Conservation (phyloP, 1,140 invertebrate species). For the Wasmannia auropunctata region DNA sequence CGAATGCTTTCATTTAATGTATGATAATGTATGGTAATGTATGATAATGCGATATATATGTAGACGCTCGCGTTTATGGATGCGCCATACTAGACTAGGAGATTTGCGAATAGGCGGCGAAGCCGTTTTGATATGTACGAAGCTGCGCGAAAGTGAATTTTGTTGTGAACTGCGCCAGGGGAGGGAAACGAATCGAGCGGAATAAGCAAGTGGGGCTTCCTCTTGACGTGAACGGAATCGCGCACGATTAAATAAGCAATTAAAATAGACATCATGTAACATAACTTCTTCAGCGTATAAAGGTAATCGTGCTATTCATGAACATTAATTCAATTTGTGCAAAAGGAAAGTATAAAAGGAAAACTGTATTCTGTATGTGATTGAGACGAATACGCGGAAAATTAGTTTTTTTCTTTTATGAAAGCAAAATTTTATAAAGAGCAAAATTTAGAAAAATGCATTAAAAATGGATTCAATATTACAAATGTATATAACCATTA, state of each 20-base stretch:
- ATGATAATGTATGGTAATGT: conserved; percentile 75
- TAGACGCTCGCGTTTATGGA: conserved; percentile 56
- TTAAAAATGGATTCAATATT: neutral
- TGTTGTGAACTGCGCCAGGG: neutral
- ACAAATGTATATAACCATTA: neutral
- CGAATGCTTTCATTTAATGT: conserved; percentile 65
- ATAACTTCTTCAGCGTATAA: neutral
- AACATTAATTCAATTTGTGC: conserved; percentile 3
- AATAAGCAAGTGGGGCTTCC: conserved; percentile 13
- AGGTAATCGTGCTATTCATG: neutral
- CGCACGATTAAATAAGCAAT: neutral
- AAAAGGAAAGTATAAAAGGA: neutral
- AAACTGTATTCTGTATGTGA: neutral
- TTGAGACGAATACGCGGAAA: neutral
- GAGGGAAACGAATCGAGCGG: neutral
- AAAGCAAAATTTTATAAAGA: no score
- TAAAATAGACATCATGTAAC: conserved; percentile 15
- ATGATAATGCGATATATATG: conserved; percentile 69
- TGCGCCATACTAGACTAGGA: conserved; percentile 24
- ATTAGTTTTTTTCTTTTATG: neutral
- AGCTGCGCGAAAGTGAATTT: conserved; percentile 43
- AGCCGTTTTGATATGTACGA: neutral
- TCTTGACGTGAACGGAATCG: neutral
- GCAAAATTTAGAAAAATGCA: neutral
- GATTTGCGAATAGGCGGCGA: conserved; percentile 37